Percentiles rank a stretch among this genome's conserved stretches.
phyloP scores from a whole-genome alignment of 2,888 invertebrate species.

The Horisme vitalbata region DNA sequence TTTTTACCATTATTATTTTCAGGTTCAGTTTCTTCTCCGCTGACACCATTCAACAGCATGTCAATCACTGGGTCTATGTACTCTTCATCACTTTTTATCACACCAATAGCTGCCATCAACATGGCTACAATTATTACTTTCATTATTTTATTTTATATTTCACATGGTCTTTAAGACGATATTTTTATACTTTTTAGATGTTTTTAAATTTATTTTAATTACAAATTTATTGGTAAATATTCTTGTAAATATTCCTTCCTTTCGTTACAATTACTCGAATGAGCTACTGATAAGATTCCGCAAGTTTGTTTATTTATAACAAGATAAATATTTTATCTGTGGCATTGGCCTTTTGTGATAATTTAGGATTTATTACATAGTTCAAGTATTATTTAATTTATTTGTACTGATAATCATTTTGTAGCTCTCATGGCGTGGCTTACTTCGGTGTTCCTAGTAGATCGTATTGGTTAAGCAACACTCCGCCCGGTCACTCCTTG shows the following conservation, averaged over 20 bases:
- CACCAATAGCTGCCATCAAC: constrained; percentile 18
- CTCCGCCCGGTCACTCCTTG: too few relatives aligned
- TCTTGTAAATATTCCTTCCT: neutral
- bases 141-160: constrained; percentile 31
- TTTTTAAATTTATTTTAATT: neutral
- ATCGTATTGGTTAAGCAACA: too few relatives aligned
- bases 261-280: neutral
- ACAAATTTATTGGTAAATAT: neutral
- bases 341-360: constrained; percentile 22
- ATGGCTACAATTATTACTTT: constrained; percentile 17
- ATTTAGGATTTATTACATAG: neutral
- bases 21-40: constrained; percentile 20
- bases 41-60: constrained; percentile 47
- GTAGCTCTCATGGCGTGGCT: too few relatives aligned
- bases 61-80: constrained; percentile 48
- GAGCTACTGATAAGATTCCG: neutral
- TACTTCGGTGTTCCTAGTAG: too few relatives aligned
- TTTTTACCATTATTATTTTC: constrained; percentile 38
- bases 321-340: constrained; percentile 16
- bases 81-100: constrained; percentile 31
- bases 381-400: neutral
- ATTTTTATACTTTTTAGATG: neutral
- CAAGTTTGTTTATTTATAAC: neutral
- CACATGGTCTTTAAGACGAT: too few relatives aligned
- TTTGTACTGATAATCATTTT: too few relatives aligned